phyloP scores from a whole-genome alignment of 2,113 vertebrate genomes.

The Elachura formosa region DNA sequence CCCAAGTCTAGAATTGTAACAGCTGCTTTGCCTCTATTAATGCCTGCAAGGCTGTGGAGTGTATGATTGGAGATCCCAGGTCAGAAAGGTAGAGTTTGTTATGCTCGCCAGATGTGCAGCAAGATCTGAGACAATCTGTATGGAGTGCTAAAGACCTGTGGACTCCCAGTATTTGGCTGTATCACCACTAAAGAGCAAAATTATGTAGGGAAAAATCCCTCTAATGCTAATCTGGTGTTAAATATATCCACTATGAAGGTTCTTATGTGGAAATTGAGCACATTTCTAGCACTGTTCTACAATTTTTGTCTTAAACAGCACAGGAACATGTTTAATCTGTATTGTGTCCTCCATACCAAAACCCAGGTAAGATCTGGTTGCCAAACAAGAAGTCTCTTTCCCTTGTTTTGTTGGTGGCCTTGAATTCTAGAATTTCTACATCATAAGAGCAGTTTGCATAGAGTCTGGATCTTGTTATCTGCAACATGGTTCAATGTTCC shows the following conservation, averaged over 20 bases:
- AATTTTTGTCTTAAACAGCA: not conserved
- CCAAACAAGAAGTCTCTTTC: not conserved
- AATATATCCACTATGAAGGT: not conserved
- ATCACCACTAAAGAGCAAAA: not conserved
- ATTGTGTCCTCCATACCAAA: not conserved
- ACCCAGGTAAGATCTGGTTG: not conserved
- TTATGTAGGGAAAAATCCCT: not conserved
- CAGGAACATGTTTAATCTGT: not conserved
- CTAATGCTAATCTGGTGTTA: not conserved
- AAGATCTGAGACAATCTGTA: not conserved
- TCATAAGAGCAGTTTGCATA: not conserved
- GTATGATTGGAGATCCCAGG: not conserved
- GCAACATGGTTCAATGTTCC: not conserved
- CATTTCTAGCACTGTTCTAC: not conserved
- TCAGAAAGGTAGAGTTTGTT: not conserved
- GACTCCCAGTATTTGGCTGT: not conserved
- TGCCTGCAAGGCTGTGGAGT: not conserved
- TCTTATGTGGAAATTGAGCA: not conserved
- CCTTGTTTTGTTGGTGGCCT: not conserved
- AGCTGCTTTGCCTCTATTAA: not conserved
- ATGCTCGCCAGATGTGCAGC: not conserved
- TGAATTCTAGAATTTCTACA: not conserved
- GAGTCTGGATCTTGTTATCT: not conserved
- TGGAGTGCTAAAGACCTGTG: not conserved
- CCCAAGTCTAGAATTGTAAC: not conserved